Percentiles rank a stretch among this genome's conserved stretches.
Evolutionary conservation across 2,797 vertebrate genomes (phyloP).

Genomic region (Enteromius treurensis): DNA sequence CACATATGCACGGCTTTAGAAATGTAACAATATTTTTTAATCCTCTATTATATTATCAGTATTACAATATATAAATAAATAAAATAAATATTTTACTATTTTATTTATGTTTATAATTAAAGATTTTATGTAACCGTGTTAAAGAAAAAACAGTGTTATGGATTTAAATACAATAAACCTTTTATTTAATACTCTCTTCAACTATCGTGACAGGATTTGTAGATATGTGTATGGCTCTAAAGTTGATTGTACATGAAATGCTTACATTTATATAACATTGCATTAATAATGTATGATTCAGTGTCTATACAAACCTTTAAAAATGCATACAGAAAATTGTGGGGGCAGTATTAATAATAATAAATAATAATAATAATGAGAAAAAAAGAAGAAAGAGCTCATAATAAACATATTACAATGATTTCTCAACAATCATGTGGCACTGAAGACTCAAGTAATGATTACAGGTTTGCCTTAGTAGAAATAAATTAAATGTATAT

Average conservation of each 20-base stretch:
- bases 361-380: too few species aligned
- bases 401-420: too few species aligned
- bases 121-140: neutral
- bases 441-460: too few species aligned
- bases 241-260: neutral
- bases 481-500: too few species aligned
- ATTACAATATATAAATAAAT: neutral
- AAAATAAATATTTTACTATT: neutral
- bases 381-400: too few species aligned
- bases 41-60: neutral
- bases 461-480: too few species aligned
- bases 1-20: neutral
- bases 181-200: neutral
- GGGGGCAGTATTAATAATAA: too few species aligned
- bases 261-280: neutral
- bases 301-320: neutral
- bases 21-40: neutral
- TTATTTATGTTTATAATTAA: neutral
- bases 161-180: neutral
- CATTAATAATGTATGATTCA: neutral
- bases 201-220: neutral
- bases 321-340: neutral
- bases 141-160: neutral
- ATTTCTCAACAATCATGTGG: too few species aligned
- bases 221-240: neutral